Percentiles rank a stretch among this genome's conserved stretches.
These are phyloP conservation scores for Alligator mississippiensis DNA, from an alignment of 2,113 vertebrate species.

Conservation along the genomic window DNA sequence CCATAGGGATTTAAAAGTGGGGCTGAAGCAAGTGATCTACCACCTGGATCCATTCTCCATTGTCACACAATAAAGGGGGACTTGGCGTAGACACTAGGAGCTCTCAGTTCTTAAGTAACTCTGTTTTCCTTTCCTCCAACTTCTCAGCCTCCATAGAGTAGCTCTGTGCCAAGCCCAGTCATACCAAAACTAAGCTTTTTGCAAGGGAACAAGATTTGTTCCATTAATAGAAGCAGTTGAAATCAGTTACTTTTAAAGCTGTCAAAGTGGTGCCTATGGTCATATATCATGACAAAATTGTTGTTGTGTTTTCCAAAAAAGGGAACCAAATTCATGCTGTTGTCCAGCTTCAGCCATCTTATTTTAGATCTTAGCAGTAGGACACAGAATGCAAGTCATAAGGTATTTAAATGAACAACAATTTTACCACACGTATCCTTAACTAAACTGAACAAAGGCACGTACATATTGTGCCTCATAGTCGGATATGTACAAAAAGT, in stretches of 20 bases:
- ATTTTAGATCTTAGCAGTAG: background rate
- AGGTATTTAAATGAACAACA: background rate
- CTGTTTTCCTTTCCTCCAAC: conserved; percentile 39
- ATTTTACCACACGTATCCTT: background rate
- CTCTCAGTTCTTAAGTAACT: background rate
- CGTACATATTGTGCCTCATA: background rate
- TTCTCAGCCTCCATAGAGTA: conserved; percentile 28
- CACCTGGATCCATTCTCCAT: conserved; percentile 27
- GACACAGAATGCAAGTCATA: background rate
- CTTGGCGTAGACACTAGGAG: background rate
- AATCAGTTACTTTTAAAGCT: conserved; percentile 18
- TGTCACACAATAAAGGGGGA: background rate
- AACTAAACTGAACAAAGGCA: background rate
- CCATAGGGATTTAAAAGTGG: background rate
- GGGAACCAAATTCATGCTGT: conserved; percentile 24
- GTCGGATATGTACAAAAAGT: background rate
- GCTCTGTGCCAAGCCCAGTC: conserved; percentile 21
- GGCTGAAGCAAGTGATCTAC: conserved; percentile 4
- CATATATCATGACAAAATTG: background rate
- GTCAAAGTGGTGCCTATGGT: background rate
- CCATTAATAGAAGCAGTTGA: conserved; percentile 9
- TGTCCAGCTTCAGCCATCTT: background rate
- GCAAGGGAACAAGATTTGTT: background rate
- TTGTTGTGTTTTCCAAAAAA: background rate
- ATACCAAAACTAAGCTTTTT: background rate